Percentiles rank a stretch among this genome's conserved stretches.
Conservation (phyloP, 2,797 vertebrate genomes). For the Triplophysa yarkandensis region DNA sequence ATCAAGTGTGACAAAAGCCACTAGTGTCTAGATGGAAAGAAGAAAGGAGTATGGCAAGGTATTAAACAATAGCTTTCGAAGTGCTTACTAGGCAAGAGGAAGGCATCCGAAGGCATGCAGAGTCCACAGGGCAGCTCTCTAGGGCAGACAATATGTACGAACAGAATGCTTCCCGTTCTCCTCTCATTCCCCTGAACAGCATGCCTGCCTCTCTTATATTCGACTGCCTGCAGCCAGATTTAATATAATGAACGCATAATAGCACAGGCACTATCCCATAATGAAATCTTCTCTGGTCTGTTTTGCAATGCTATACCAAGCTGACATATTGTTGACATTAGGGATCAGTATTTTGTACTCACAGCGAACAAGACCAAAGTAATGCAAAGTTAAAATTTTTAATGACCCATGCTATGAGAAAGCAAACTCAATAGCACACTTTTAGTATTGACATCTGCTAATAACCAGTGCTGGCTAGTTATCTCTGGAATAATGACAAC, state of each 20-base stretch:
- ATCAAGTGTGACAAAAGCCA: conserved; percentile 53
- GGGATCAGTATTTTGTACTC: conserved; percentile 21
- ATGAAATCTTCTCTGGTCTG: conserved; percentile 39
- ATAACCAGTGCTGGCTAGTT: conserved; percentile 15
- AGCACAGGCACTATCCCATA: conserved; percentile 37
- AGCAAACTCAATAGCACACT: conserved; percentile 16
- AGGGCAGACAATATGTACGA: conserved; percentile 56
- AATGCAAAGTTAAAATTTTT: conserved; percentile 30
- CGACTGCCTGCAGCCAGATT: conserved; percentile 48
- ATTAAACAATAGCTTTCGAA: conserved; percentile 57
- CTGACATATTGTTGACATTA: conserved; percentile 43
- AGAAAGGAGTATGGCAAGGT: conserved; percentile 18
- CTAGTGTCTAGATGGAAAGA: conserved; percentile 19
- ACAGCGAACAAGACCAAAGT: conserved; percentile 14
- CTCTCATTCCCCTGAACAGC: conserved; percentile 50
- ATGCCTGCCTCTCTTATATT: conserved; percentile 48
- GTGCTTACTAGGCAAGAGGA: conserved; percentile 58
- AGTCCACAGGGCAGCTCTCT: conserved; percentile 55
- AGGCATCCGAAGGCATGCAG: conserved; percentile 44
- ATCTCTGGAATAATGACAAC: conserved; percentile 16
- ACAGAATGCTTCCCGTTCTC: conserved; percentile 51
- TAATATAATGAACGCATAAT: conserved; percentile 52
- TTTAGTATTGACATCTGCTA: conserved; percentile 33
- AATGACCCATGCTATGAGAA: conserved; percentile 11
- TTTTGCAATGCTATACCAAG: conserved; percentile 40